These are phyloP conservation scores for Ceryle rudis DNA, from an alignment of 2,797 vertebrate species.

Conservation along the genomic window DNA sequence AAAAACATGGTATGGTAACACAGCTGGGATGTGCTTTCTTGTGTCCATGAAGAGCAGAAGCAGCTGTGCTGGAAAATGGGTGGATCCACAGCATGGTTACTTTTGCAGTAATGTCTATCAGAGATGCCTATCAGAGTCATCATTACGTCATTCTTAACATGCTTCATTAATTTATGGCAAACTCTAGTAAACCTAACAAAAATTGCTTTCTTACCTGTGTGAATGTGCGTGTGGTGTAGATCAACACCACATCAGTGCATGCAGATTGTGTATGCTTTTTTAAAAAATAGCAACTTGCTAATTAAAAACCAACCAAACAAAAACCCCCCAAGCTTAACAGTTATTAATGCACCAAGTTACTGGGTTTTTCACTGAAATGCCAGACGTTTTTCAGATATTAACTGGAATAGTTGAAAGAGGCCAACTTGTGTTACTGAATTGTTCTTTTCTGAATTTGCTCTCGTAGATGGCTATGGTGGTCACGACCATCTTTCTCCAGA, in stretches of 20 bases:
- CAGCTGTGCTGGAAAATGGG: conserved; percentile 21
- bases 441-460: neutral
- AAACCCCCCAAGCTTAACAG: neutral
- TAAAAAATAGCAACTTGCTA: neutral
- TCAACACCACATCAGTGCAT: neutral
- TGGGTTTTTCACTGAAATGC: neutral
- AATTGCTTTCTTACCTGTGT: neutral
- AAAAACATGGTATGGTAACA: neutral
- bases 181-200: neutral
- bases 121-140: neutral
- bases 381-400: neutral
- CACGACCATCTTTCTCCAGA: conserved; percentile 87
- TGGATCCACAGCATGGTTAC: neutral
- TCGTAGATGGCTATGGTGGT: conserved; percentile 88
- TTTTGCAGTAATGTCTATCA: neutral
- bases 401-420: neutral
- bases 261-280: neutral
- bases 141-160: neutral
- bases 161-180: neutral
- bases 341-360: neutral
- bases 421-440: neutral
- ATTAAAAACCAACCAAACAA: neutral
- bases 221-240: neutral
- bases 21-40: conserved; percentile 22
- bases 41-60: conserved; percentile 25